phyloP scores from a whole-genome alignment of 2,113 vertebrate genomes.

The Pelecanoides urinatrix region DNA sequence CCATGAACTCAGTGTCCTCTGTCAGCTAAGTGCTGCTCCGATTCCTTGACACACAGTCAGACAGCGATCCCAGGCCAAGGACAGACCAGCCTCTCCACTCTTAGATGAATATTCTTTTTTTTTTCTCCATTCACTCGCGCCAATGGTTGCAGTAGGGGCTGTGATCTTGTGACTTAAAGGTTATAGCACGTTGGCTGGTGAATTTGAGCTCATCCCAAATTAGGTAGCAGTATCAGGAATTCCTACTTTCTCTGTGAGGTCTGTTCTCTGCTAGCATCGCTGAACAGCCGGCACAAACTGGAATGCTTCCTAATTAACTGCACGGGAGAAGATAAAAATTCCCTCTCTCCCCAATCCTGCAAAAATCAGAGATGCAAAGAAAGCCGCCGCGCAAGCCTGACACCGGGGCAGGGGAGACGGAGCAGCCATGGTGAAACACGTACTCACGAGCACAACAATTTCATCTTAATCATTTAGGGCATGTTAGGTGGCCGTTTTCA shows the following conservation, averaged over 20 bases:
- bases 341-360: not conserved
- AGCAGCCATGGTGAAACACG: not conserved
- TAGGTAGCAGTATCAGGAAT: not conserved
- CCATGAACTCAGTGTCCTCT: not conserved
- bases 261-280: not conserved
- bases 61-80: not conserved
- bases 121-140: not conserved
- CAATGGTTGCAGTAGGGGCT: not conserved
- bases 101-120: not conserved
- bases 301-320: constrained; percentile 29
- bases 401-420: not conserved
- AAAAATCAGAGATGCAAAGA: not conserved
- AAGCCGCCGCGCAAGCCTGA: not conserved
- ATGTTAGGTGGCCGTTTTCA: not conserved
- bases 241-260: not conserved
- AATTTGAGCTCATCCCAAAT: not conserved
- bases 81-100: not conserved
- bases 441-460: not conserved
- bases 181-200: not conserved
- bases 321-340: not conserved
- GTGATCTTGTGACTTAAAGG: not conserved
- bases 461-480: not conserved
- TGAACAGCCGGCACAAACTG: not conserved
- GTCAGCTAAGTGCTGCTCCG: not conserved
- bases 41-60: not conserved